These are phyloP conservation scores for Pandemis heparana DNA, from an alignment of 2,888 invertebrate species.

Conservation along the genomic window DNA sequence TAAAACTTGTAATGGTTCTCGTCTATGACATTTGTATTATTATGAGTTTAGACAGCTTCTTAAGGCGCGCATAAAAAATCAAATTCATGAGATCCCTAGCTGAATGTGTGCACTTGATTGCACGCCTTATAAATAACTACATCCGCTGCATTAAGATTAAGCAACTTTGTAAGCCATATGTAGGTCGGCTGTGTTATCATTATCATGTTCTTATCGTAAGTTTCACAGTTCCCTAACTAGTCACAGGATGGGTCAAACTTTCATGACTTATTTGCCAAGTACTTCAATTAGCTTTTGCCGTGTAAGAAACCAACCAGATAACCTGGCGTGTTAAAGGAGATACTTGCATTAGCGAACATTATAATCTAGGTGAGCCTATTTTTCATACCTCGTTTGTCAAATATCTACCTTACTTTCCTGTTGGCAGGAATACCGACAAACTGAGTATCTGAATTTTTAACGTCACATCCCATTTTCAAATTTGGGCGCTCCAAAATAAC, in stretches of 20 bases:
- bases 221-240: slow-evolving; percentile 17
- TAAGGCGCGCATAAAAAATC: slow-evolving; percentile 11
- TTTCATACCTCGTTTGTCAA: not conserved
- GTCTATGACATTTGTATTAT: not conserved
- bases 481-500: too few relatives aligned
- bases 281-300: not conserved
- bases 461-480: too few relatives aligned
- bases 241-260: slow-evolving; percentile 5
- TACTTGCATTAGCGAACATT: not conserved
- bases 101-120: slow-evolving; percentile 22
- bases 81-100: slow-evolving; percentile 4
- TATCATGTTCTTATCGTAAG: slow-evolving; percentile 35
- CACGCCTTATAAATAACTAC: slow-evolving; percentile 35
- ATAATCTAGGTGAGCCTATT: not conserved
- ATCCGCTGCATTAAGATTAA: slow-evolving; percentile 43
- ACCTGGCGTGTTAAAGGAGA: not conserved
- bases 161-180: slow-evolving; percentile 36
- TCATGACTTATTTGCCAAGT: not conserved
- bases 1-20: not conserved
- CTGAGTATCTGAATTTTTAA: too few relatives aligned
- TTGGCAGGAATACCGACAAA: too few relatives aligned
- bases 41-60: not conserved
- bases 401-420: too few relatives aligned
- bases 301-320: not conserved
- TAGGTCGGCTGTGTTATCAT: slow-evolving; percentile 40